Percentiles rank a stretch among this genome's conserved stretches.
Conservation (phyloP, 2,888 invertebrate species). For the Pasiphila rectangulata region DNA sequence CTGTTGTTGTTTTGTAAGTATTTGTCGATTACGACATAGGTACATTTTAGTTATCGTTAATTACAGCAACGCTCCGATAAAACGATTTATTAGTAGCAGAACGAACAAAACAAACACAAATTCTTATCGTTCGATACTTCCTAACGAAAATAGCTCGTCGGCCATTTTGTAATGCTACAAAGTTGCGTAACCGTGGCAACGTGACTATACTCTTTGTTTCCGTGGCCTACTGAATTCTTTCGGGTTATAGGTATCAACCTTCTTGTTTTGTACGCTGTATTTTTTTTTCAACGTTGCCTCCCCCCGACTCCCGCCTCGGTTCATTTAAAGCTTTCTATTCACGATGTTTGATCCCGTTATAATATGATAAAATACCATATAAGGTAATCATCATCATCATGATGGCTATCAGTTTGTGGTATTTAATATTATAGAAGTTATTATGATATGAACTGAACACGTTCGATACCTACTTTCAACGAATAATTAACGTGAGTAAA, state of each 20-base stretch:
- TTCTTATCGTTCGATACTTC: constrained; percentile 38
- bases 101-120: constrained; percentile 45
- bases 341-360: constrained; percentile 25
- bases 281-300: constrained; percentile 58
- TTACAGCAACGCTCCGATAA: neutral
- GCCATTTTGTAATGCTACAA: constrained; percentile 30
- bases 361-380: neutral
- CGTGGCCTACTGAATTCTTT: constrained; percentile 42
- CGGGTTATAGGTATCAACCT: constrained; percentile 56
- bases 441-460: too few species aligned
- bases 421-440: too few species aligned
- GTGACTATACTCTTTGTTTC: constrained; percentile 54
- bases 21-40: neutral
- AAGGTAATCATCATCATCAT: neutral
- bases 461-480: too few species aligned
- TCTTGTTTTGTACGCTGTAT: constrained; percentile 66
- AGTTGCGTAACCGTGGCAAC: constrained; percentile 35
- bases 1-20: neutral
- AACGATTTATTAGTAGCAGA: constrained; percentile 18
- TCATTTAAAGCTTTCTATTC: constrained; percentile 48
- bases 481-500: too few species aligned
- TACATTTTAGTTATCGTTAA: neutral
- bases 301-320: constrained; percentile 37
- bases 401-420: too few species aligned
- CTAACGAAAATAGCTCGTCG: constrained; percentile 36